Evolutionary conservation across 2,888 invertebrate genomes (phyloP).

Genomic region (Drosophila fungiperda): DNA sequence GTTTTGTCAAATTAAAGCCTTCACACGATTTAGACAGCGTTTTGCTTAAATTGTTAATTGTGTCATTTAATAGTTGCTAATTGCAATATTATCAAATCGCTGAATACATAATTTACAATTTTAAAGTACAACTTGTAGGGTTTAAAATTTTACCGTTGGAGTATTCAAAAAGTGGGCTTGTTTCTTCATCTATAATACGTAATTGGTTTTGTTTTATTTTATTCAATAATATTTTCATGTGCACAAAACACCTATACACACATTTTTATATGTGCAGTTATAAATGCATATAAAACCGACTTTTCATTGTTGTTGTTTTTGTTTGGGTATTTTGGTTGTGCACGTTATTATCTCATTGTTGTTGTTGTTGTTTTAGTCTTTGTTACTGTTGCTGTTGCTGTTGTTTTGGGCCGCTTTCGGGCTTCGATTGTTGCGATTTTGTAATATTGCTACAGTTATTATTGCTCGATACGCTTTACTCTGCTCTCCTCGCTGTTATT

Average conservation of each 20-base stretch:
- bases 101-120: constrained; percentile 19
- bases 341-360: constrained; percentile 54
- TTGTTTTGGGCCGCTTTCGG: constrained; percentile 36
- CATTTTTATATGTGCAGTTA: constrained; percentile 5
- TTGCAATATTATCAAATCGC: constrained; percentile 26
- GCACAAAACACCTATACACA: neutral
- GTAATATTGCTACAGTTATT: constrained; percentile 79
- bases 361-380: constrained; percentile 5
- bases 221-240: constrained; percentile 20
- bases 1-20: constrained; percentile 61
- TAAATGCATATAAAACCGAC: constrained; percentile 39
- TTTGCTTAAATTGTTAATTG: constrained; percentile 42
- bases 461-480: constrained; percentile 69
- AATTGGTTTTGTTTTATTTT: constrained; percentile 34
- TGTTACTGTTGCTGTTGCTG: constrained; percentile 29
- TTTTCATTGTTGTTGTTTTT: constrained; percentile 18
- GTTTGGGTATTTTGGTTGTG: constrained; percentile 15
- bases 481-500: constrained; percentile 56
- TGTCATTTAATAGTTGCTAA: constrained; percentile 50
- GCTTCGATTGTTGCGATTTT: constrained; percentile 64
- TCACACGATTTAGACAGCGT: constrained; percentile 43
- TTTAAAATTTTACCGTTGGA: constrained; percentile 23
- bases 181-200: constrained; percentile 37
- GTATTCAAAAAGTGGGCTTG: constrained; percentile 66
- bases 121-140: neutral